Evolutionary conservation across 2,113 vertebrate genomes (phyloP), one percentile per base, ranked within the genome.

Genomic region (Mystacornis crossleyi): DNA sequence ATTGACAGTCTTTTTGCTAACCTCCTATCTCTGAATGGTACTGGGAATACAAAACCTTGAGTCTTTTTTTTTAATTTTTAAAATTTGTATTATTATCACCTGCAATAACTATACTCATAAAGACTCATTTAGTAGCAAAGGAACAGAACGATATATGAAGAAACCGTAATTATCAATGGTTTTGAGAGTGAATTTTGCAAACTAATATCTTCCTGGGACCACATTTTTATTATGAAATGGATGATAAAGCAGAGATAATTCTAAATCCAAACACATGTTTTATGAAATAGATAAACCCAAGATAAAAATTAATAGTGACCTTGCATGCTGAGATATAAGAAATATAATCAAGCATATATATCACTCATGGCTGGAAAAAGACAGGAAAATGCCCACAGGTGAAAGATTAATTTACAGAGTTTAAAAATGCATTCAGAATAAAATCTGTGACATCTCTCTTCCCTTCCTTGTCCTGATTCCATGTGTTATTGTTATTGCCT

Each of bases 241-340:
- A 57, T 95, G 91, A 96, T 96, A 97, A 96, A 97, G 88, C 92
- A 92, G 85, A 89, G 93, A 96, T 83, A 89, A 95, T 96, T 96
- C 64, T 91, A 80, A 97, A 92, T 82, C 83, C 86, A 96, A 95
- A 96, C 55, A 94, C 82, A 89, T 74, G 51, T 83, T 93, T 61
- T 82, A 69, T 83, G 85, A 92, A 96, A 93, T 80, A 95, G 48
- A 94, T 93, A 97, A 94, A 92, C 28, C 31, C 53, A 62, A 93
- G 86, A 91, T 88, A 95, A 97, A 97, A 96, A 94, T 93, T 95
- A 96, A 88, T 95, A 96, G 72, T 96, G 95, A 96, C 92, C 95
- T 90, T 79, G 61, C 42, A 81, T 84, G 47, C 36, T 45, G 85
- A 53, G 36, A 71, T 93, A 57, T 94, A 94, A 65, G 72, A 93